These are phyloP conservation scores for Thalassarche chlororhynchos DNA, from an alignment of 2,113 vertebrate genomes.

Conservation along the genomic window DNA sequence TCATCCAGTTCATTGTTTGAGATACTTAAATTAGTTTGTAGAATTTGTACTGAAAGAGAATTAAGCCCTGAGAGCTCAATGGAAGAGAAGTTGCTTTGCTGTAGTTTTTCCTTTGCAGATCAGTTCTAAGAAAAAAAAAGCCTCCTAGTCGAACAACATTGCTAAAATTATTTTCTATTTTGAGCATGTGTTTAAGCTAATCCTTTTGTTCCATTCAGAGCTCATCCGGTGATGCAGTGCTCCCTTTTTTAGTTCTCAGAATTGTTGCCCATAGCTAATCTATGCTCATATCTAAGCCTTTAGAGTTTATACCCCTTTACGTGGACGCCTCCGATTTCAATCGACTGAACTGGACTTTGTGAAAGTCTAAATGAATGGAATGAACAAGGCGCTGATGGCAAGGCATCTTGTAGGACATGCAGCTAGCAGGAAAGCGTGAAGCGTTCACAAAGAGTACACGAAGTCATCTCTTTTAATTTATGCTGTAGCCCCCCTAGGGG, in stretches of 20 bases:
- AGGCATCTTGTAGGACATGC: background rate
- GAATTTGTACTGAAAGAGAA: background rate
- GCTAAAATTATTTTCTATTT: slow-evolving; percentile 69
- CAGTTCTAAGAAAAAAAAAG: background rate
- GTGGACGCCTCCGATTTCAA: background rate
- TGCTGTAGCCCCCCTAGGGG: background rate
- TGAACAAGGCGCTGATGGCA: background rate
- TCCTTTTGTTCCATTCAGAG: slow-evolving; percentile 66
- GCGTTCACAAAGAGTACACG: background rate
- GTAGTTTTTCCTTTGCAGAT: slow-evolving; percentile 30
- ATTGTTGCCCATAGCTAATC: slow-evolving; percentile 38
- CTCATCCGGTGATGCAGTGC: slow-evolving; percentile 51
- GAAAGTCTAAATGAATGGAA: background rate
- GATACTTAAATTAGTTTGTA: slow-evolving; percentile 35
- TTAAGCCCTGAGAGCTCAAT: background rate
- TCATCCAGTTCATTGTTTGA: background rate
- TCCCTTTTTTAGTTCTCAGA: slow-evolving; percentile 61
- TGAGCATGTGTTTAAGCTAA: slow-evolving; percentile 48
- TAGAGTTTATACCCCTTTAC: background rate
- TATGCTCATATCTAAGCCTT: background rate
- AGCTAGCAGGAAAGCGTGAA: background rate
- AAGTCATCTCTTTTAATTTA: background rate
- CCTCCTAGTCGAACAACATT: slow-evolving; percentile 23
- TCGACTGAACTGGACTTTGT: background rate
- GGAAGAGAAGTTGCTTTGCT: slow-evolving; percentile 29